phyloP scores from a whole-genome alignment of 2,888 invertebrate species.

The Argyresthia goedartella region DNA sequence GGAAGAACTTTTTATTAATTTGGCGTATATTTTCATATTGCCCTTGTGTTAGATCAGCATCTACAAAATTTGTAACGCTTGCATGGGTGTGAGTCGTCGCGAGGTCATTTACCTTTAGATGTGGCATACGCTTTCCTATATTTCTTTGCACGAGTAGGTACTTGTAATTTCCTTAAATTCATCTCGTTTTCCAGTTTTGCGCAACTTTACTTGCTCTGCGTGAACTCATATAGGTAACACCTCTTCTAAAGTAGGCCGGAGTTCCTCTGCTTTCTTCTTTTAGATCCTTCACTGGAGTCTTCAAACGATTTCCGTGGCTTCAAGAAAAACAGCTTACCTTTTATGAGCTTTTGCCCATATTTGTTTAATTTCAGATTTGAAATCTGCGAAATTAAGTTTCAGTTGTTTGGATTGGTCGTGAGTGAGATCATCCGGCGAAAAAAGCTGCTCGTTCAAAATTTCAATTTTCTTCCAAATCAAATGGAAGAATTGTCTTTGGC shows the following conservation, averaged over 20 bases:
- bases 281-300: conserved; percentile 5
- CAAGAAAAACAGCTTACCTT: conserved; percentile 6
- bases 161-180: conserved; percentile 3
- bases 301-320: conserved; percentile 6
- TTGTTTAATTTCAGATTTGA: conserved; percentile 9
- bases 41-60: background rate
- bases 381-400: conserved; percentile 9
- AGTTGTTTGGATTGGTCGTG: conserved; percentile 5
- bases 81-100: background rate
- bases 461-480: conserved; percentile 11
- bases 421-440: conserved; percentile 2
- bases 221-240: conserved; percentile 4
- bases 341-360: conserved; percentile 6
- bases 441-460: conserved; percentile 8
- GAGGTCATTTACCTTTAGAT: background rate
- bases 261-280: conserved; percentile 8
- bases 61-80: background rate
- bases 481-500: conserved; percentile 10
- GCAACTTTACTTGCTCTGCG: conserved; percentile 1
- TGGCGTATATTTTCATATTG: background rate
- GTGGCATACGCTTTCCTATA: background rate
- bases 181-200: conserved; percentile 2
- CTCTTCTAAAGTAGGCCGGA: background rate
- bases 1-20: background rate
- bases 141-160: background rate